phyloP scores from a whole-genome alignment of 2,888 invertebrate genomes.

The Dione vanillae region DNA sequence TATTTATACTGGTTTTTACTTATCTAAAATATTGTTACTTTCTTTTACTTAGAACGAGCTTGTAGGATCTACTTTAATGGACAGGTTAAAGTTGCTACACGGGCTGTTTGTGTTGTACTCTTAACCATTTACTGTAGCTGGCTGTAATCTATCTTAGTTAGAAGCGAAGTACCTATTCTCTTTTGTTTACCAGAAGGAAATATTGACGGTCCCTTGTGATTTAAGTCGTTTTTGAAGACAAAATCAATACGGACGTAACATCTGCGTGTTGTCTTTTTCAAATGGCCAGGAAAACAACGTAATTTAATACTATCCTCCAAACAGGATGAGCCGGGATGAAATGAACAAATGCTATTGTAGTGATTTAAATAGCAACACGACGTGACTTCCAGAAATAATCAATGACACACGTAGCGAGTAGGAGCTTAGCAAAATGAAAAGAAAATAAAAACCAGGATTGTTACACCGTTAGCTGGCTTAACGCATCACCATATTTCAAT shows the following conservation, averaged over 20 bases:
- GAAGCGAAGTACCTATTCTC: slow-evolving; percentile 57
- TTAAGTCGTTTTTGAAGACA: slow-evolving; percentile 81
- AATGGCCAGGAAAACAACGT: slow-evolving; percentile 71
- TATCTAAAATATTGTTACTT: background rate
- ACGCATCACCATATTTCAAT: slow-evolving; percentile 84
- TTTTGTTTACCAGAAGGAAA: slow-evolving; percentile 77
- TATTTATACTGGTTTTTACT: background rate
- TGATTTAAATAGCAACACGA: slow-evolving; percentile 62
- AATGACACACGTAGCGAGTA: slow-evolving; percentile 64
- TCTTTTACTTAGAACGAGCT: background rate
- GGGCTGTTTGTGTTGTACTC: slow-evolving; percentile 18
- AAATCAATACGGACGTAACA: slow-evolving; percentile 79
- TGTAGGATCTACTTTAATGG: slow-evolving; percentile 9
- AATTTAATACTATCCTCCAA: slow-evolving; percentile 67
- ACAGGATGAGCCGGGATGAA: slow-evolving; percentile 65
- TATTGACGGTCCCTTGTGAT: slow-evolving; percentile 79
- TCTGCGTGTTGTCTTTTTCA: slow-evolving; percentile 79
- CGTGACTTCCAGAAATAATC: slow-evolving; percentile 66
- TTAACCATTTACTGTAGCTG: slow-evolving; percentile 53
- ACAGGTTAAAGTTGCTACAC: slow-evolving; percentile 28
- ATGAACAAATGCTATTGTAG: slow-evolving; percentile 67
- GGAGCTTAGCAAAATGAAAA: slow-evolving; percentile 72
- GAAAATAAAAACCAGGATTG: slow-evolving; percentile 75
- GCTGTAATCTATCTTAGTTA: slow-evolving; percentile 77
- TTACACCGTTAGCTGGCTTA: slow-evolving; percentile 77